A percentile compares a stretch with the other conserved stretches of the same genome.
phyloP scores from a whole-genome alignment of 2,888 invertebrate genomes.

The Schizaphis graminum region DNA sequence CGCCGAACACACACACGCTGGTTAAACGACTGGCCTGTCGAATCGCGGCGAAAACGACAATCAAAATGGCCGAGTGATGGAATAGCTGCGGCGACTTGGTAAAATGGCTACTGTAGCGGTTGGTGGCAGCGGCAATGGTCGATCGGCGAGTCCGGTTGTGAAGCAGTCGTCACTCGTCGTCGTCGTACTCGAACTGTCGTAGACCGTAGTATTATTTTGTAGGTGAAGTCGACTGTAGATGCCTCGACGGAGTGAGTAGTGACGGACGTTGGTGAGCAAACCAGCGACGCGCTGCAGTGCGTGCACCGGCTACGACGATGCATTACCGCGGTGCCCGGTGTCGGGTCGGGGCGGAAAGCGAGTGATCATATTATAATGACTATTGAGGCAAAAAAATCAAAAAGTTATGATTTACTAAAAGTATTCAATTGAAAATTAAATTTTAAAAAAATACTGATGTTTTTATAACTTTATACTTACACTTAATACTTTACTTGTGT shows the following conservation, averaged over 20 bases:
- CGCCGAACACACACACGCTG: background rate
- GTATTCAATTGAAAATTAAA: no score
- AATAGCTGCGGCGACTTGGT: background rate
- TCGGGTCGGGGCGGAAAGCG: no score
- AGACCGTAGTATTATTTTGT: background rate
- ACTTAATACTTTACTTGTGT: no score
- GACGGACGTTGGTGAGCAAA: background rate
- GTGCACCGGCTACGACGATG: background rate
- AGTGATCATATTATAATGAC: no score
- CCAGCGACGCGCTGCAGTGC: background rate
- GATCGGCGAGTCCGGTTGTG: background rate
- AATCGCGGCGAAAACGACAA: conserved; percentile 13
- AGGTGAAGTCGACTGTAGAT: background rate
- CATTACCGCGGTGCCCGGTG: background rate
- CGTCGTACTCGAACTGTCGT: background rate
- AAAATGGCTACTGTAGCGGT: background rate
- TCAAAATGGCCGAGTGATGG: conserved; percentile 45
- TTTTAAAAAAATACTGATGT: no score
- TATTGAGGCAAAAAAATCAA: no score
- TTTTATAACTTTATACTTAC: no score
- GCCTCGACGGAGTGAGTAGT: background rate
- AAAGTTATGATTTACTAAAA: no score
- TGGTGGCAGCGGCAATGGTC: no score
- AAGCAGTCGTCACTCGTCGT: background rate
- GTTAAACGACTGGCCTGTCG: background rate